Evolutionary conservation across 2,888 invertebrate species (phyloP).

Genomic region (Syrphus vitripennis): DNA sequence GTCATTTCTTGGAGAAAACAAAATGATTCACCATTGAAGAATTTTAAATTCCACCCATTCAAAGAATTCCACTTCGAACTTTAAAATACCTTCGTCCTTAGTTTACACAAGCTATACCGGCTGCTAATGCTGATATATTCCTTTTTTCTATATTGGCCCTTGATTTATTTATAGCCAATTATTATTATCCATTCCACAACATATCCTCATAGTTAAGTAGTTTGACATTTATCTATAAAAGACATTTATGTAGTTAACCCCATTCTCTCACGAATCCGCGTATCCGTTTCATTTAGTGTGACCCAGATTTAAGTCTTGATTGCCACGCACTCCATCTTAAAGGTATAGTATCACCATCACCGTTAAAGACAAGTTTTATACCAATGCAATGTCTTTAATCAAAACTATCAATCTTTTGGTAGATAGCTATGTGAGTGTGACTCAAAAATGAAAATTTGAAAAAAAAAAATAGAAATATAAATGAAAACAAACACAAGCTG

Average conservation of each 20-base stretch:
- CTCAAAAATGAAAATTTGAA: background rate
- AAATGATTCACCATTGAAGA: background rate
- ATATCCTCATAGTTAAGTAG: background rate
- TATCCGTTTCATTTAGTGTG: constrained; percentile 29
- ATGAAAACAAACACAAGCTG: background rate
- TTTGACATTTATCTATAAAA: constrained; percentile 2
- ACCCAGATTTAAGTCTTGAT: constrained; percentile 45
- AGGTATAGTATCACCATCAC: background rate
- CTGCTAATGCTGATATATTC: background rate
- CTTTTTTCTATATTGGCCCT: background rate
- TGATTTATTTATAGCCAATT: constrained; percentile 28
- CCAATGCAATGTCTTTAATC: background rate
- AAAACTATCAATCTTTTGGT: background rate
- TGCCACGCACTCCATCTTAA: constrained; percentile 44
- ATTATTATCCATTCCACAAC: background rate
- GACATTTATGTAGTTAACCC: constrained; percentile 22
- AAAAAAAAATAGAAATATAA: too few relatives aligned
- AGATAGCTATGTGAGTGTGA: background rate
- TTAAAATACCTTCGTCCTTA: background rate
- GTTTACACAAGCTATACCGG: background rate
- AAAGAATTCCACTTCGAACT: background rate
- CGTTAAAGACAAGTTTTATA: background rate
- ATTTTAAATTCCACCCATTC: constrained; percentile 45
- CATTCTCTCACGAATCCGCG: constrained; percentile 23
- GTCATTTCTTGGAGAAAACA: background rate